Evolutionary conservation across 2,113 vertebrate species (phyloP), one percentile per base, ranked within the genome.

Genomic region (Syrrhaptes paradoxus): DNA sequence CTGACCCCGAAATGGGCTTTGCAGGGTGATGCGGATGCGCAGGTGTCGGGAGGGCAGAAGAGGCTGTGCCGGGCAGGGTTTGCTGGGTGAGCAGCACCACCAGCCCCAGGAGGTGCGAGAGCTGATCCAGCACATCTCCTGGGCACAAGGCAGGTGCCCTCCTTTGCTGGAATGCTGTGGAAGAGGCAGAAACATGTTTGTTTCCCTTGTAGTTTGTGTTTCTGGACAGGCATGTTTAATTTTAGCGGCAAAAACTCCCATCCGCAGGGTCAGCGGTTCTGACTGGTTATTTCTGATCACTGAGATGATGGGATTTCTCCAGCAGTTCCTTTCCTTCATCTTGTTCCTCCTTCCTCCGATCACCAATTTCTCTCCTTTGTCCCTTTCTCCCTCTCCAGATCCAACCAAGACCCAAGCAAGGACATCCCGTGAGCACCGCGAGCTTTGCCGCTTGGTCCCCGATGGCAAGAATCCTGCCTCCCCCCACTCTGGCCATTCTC

Each of bases 381-480:
- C 41, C 24, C 20, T 74, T 45, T 63, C 68, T 77, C 34, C 65
- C 38, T 8, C 12, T n/a, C 18, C 88, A 95, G 91, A 29, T 24
- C 68, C 86, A 21, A 17, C 28, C 26, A 16, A 26, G 57, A 46
- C 21, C 57, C 65, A 28, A 28, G 59, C n/a, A 1, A 6, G 86
- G 59, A 45, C 65, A 0, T 11, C 10, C 79, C 54, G 7, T 0
- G 1, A 34, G 54, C 74, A 8, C 3, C 6, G n/a, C 9, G 12
- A 82, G 26, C 46, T 29, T 19, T 15, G 4, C 52, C 0, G 0
- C 3, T 28, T 0, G 0, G 4, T 26, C 71, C 65, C 22, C 54
- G 0, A 55, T 75, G 36, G 87, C 11, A 0, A 45, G 13, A 3
- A 6, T 31, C 71, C 34, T 65, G 4, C 7, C 52, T 72, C 54